Conservation (phyloP, 2,113 vertebrate species). For the Pseudopipra pipra region DNA sequence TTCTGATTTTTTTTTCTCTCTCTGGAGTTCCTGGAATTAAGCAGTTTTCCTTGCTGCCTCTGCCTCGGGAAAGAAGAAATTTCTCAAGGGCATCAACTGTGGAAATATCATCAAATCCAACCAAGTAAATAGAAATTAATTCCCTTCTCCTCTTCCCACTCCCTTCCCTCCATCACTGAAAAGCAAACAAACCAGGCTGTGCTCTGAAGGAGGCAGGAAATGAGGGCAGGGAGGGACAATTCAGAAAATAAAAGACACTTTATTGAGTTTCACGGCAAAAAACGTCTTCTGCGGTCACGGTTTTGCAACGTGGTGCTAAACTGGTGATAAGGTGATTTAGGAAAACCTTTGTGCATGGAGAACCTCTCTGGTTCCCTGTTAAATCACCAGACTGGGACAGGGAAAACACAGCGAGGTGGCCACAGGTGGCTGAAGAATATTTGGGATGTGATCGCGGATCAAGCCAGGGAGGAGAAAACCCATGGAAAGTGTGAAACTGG, state of each 20-base stretch:
- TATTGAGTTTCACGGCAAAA: not conserved
- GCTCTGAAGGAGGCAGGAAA: slow-evolving; percentile 3
- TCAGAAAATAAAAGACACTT: not conserved
- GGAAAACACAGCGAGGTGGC: fast-evolving
- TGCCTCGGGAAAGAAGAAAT: not conserved
- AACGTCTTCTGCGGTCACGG: not conserved
- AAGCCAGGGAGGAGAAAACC: not conserved
- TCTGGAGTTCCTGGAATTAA: not conserved
- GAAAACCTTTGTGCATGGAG: not conserved
- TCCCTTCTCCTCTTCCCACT: not conserved
- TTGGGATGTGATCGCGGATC: not conserved
- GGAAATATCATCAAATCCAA: not conserved
- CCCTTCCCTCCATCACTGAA: not conserved
- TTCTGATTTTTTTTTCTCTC: not conserved
- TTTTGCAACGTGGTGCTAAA: not conserved
- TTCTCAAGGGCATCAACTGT: not conserved
- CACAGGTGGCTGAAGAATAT: not conserved
- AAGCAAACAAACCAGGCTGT: slow-evolving; percentile 8
- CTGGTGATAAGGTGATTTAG: not conserved
- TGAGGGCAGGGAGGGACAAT: not conserved
- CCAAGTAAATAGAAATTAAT: not conserved
- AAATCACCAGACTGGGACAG: not conserved
- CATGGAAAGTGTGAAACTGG: not conserved
- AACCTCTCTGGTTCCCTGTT: not conserved
- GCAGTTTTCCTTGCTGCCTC: not conserved